A percentile compares a stretch with the other conserved stretches of the same genome.
These are phyloP conservation scores for Uria aalge DNA, from an alignment of 2,113 vertebrate genomes.

Conservation along the genomic window DNA sequence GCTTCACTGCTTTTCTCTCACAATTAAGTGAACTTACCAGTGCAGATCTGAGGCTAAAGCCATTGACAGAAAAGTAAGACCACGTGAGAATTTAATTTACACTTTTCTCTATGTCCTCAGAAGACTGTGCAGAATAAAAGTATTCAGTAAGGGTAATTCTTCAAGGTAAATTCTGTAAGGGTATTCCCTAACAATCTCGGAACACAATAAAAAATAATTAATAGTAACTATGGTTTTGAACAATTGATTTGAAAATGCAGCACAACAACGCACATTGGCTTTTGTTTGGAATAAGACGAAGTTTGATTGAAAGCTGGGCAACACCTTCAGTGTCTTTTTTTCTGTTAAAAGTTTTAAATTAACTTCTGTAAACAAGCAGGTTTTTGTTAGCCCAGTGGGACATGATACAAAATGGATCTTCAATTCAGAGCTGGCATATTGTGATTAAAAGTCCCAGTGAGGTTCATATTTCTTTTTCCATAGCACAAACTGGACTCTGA, in stretches of 20 bases:
- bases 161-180: background rate
- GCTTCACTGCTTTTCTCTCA: background rate
- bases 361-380: slow-evolving; percentile 50
- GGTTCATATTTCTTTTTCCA: slow-evolving; percentile 65
- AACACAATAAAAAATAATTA: background rate
- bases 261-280: background rate
- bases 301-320: slow-evolving; percentile 32
- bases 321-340: slow-evolving; percentile 22
- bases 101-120: background rate
- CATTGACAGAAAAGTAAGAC: background rate
- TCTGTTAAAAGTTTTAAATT: slow-evolving; percentile 55
- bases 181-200: background rate
- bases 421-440: slow-evolving; percentile 56
- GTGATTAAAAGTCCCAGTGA: slow-evolving; percentile 68
- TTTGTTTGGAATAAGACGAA: background rate
- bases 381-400: slow-evolving; percentile 48
- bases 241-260: background rate
- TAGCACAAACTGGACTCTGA: slow-evolving; percentile 57
- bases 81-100: background rate
- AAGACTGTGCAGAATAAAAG: background rate
- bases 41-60: background rate
- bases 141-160: background rate
- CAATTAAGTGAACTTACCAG: background rate
- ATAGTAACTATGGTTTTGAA: background rate
- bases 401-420: slow-evolving; percentile 64